These are phyloP conservation scores for Amia ocellicauda DNA, from an alignment of 2,113 vertebrate genomes.

Conservation along the genomic window DNA sequence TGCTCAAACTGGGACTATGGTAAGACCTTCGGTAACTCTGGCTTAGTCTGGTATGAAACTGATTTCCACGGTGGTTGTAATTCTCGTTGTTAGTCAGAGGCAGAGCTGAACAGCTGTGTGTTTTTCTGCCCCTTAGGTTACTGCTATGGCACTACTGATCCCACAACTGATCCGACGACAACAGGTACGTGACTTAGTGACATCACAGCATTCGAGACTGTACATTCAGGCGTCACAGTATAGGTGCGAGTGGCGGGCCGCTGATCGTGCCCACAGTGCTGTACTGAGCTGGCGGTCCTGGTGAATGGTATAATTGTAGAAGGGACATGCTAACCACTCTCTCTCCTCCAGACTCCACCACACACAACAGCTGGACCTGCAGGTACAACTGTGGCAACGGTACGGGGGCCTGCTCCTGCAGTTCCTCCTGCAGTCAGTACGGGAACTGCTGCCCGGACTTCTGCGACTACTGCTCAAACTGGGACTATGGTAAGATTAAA, in stretches of 20 bases:
- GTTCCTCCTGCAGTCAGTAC: not conserved
- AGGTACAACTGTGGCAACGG: not conserved
- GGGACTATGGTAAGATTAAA: not conserved
- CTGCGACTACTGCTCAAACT: conserved; percentile 1
- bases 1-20: not conserved
- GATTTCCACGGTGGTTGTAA: too few species aligned
- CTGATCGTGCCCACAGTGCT: too few species aligned
- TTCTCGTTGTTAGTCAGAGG: too few species aligned
- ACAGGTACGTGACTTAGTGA: conserved; percentile 18
- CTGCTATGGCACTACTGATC: not conserved
- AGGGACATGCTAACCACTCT: too few species aligned
- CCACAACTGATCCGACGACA: not conserved
- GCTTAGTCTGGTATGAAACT: too few species aligned
- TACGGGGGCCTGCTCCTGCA: not conserved
- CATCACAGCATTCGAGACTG: not conserved
- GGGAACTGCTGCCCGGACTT: not conserved
- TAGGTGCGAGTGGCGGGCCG: too few species aligned
- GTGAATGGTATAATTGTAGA: too few species aligned
- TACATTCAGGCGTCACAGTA: too few species aligned
- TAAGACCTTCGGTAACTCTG: not conserved
- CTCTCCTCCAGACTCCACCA: too few species aligned
- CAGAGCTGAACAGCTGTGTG: too few species aligned
- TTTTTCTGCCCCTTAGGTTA: not conserved
- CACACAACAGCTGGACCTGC: not conserved
- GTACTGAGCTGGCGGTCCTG: too few species aligned